These are phyloP conservation scores for Chitala chitala DNA, from an alignment of 2,113 vertebrate species.

Conservation along the genomic window DNA sequence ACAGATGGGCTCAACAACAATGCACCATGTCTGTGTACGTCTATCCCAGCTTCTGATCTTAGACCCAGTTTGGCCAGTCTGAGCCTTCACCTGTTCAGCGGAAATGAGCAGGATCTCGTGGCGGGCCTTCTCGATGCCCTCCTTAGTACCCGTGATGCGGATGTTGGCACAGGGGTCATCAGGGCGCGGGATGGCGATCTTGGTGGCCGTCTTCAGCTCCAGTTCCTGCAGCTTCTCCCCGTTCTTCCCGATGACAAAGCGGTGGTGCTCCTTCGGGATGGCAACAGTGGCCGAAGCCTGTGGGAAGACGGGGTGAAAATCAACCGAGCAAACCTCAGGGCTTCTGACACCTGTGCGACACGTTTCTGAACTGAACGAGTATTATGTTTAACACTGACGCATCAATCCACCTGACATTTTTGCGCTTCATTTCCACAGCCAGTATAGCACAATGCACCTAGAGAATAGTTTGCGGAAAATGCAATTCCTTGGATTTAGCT, in stretches of 20 bases:
- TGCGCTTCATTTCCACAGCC: no score
- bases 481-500: no score
- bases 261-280: conserved; percentile 71
- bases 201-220: conserved; percentile 67
- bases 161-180: conserved; percentile 65
- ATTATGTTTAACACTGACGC: no score
- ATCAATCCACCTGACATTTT: no score
- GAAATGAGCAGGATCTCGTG: conserved; percentile 68
- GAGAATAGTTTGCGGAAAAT: no score
- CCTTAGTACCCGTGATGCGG: conserved; percentile 66
- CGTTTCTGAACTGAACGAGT: no score
- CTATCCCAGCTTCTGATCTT: background rate
- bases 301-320: background rate
- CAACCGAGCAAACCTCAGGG: background rate
- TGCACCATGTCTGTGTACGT: background rate
- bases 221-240: conserved; percentile 70
- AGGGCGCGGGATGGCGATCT: conserved; percentile 62
- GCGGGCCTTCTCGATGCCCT: conserved; percentile 67
- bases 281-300: conserved; percentile 60
- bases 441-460: no score
- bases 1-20: no score
- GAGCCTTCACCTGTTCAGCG: conserved; percentile 59
- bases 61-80: no score
- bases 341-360: no score
- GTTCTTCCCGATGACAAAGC: conserved; percentile 68